Evolutionary conservation across 2,797 vertebrate species (phyloP).

Genomic region (Acanthurus leucopareius): DNA sequence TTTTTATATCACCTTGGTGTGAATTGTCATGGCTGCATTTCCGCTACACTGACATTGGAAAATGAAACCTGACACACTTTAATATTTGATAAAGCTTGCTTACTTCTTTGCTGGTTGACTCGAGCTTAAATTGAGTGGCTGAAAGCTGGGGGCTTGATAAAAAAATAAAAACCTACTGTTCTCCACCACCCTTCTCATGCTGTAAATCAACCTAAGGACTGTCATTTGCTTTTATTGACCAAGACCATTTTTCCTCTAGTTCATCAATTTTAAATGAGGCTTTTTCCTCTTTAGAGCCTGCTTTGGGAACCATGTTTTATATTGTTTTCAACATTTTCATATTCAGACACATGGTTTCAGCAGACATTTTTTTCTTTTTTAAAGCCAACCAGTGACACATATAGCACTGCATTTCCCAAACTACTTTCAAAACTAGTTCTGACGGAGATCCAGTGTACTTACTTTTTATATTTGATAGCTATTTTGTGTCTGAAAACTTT

Average conservation of each 20-base stretch:
- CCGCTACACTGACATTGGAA: constrained; percentile 38
- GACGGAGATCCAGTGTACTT: constrained; percentile 21
- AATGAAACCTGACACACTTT: constrained; percentile 62
- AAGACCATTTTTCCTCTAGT: constrained; percentile 69
- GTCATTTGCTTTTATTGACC: constrained; percentile 75
- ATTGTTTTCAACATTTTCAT: constrained; percentile 60
- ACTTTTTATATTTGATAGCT: constrained; percentile 44
- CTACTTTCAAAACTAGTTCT: constrained; percentile 52
- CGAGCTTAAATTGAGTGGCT: constrained; percentile 44
- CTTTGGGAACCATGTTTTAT: constrained; percentile 68
- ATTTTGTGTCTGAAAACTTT: constrained; percentile 52
- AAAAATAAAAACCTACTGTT: constrained; percentile 46
- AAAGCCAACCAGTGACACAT: constrained; percentile 54
- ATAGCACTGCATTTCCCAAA: constrained; percentile 47
- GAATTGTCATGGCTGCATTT: constrained; percentile 53
- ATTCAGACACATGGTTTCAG: constrained; percentile 51
- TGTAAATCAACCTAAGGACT: constrained; percentile 71
- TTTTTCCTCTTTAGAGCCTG: constrained; percentile 62
- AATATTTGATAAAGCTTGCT: constrained; percentile 77
- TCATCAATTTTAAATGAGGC: constrained; percentile 82
- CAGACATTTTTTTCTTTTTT: constrained; percentile 62
- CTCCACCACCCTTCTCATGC: constrained; percentile 33
- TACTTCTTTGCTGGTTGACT: constrained; percentile 46
- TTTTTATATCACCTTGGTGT: constrained; percentile 48
- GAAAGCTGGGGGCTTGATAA: constrained; percentile 58